Conservation (phyloP, 2,797 vertebrate species). For the Potorous gilbertii region DNA sequence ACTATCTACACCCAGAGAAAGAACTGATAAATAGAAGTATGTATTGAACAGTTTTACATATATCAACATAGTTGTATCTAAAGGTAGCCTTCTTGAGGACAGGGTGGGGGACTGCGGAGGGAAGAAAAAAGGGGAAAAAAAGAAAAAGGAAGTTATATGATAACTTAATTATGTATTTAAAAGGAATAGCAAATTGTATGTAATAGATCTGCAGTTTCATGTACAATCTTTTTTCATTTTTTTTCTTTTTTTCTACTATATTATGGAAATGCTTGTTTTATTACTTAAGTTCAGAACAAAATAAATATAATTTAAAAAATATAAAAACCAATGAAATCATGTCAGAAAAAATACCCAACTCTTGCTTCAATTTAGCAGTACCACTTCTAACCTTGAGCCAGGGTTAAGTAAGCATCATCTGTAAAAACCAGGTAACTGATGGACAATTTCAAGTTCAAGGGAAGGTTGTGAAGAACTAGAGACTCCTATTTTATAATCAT, state of each 20-base stretch:
- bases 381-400: not conserved
- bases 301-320: not conserved
- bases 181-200: not conserved
- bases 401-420: not conserved
- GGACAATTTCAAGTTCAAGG: not conserved
- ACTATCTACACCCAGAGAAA: not conserved
- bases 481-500: not conserved
- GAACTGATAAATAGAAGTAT: no score
- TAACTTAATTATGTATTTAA: not conserved
- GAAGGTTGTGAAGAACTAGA: not conserved
- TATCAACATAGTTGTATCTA: not conserved
- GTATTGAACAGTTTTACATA: not conserved
- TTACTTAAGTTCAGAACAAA: not conserved
- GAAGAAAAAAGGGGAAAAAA: not conserved
- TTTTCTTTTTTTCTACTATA: not conserved
- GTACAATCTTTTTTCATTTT: not conserved
- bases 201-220: not conserved
- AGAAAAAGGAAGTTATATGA: not conserved
- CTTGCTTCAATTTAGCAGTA: not conserved
- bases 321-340: not conserved
- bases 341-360: not conserved
- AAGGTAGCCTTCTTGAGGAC: not conserved
- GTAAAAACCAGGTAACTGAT: not conserved
- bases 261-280: not conserved
- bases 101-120: not conserved